A percentile compares a stretch with the other conserved stretches of the same genome.
These are phyloP conservation scores for Sprattus sprattus DNA, from an alignment of 2,113 vertebrate species.

Conservation along the genomic window DNA sequence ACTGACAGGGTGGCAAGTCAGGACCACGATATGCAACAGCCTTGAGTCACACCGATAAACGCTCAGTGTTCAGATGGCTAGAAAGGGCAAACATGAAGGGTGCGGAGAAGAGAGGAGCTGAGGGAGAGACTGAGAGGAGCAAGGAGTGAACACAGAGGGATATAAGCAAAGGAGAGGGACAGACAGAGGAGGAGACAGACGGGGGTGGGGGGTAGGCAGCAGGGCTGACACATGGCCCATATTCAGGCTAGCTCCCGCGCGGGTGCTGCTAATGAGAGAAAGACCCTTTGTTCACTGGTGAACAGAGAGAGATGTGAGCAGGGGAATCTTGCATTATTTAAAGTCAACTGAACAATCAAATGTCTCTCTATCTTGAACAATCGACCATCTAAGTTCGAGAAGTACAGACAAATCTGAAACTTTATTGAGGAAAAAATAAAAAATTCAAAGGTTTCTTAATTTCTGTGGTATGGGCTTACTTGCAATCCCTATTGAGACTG, in stretches of 20 bases:
- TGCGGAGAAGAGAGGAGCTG: background rate
- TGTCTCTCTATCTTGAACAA: background rate
- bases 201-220: slow-evolving; percentile 35
- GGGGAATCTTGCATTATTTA: slow-evolving; percentile 35
- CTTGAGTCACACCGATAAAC: background rate
- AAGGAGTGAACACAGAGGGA: background rate
- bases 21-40: background rate
- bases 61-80: background rate
- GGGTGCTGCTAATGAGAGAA: slow-evolving; percentile 63
- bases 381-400: background rate
- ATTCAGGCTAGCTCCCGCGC: slow-evolving; percentile 67
- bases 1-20: background rate
- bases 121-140: background rate
- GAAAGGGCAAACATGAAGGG: background rate
- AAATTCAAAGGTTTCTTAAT: background rate
- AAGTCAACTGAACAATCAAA: slow-evolving; percentile 5
- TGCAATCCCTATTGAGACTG: background rate
- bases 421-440: background rate
- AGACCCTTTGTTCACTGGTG: slow-evolving; percentile 59
- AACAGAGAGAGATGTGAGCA: slow-evolving; percentile 44
- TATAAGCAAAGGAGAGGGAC: background rate
- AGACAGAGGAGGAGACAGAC: background rate
- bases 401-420: background rate
- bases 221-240: slow-evolving; percentile 69
- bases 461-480: background rate